Percentiles rank a stretch among this genome's conserved stretches.
Evolutionary conservation across 1,140 invertebrate genomes (phyloP).

Genomic region (Zaprionus gabonicus): DNA sequence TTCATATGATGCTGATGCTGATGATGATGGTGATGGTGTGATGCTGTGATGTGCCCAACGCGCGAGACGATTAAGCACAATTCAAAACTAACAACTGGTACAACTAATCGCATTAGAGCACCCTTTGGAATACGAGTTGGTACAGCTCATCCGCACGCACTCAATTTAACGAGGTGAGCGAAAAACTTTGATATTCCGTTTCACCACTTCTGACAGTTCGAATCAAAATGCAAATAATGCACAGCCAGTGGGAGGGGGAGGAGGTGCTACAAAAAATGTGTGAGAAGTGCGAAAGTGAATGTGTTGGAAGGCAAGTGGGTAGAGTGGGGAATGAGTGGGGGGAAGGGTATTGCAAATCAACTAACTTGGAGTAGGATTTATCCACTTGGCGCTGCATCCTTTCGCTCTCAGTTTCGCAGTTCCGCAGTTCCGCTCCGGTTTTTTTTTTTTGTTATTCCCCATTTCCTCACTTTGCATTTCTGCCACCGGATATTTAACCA

Average conservation of each 20-base stretch:
- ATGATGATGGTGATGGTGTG: not conserved
- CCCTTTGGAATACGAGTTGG: not conserved
- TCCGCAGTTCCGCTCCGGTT: not conserved
- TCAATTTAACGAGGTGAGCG: slow-evolving; percentile 8
- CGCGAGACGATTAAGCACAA: not conserved
- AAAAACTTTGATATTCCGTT: not conserved
- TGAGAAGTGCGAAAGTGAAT: not conserved
- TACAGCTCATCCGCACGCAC: not conserved
- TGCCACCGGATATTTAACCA: not conserved
- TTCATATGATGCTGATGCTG: not conserved
- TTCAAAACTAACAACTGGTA: not conserved
- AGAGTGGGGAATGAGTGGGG: not conserved
- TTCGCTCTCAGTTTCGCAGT: not conserved
- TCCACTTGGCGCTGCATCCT: slow-evolving; percentile 6
- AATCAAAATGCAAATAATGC: slow-evolving; percentile 13
- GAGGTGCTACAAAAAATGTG: not conserved
- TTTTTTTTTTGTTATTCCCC: slow-evolving; percentile 2
- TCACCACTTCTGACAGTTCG: not conserved
- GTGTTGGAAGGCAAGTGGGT: not conserved
- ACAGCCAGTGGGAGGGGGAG: not conserved
- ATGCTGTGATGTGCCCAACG: not conserved
- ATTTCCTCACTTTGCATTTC: slow-evolving; percentile 2
- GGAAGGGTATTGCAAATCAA: not conserved
- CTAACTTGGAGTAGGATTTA: not conserved
- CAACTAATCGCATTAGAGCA: not conserved